These are phyloP conservation scores for Arrhopalites spinosus DNA, from an alignment of 2,888 invertebrate genomes.

Conservation along the genomic window DNA sequence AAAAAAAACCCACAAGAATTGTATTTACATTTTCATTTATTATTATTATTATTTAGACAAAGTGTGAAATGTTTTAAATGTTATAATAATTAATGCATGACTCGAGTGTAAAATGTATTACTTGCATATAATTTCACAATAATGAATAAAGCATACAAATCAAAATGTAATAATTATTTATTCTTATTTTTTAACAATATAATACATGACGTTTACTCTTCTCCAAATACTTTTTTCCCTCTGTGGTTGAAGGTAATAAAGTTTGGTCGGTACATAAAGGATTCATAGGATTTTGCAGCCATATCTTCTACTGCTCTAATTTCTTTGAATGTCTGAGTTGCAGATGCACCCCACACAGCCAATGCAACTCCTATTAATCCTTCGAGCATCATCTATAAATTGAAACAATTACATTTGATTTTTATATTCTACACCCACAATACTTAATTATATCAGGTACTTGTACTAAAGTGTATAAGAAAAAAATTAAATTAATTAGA, in stretches of 20 bases:
- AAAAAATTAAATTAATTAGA: neutral
- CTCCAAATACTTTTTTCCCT: slow-evolving; percentile 53
- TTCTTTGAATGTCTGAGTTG: slow-evolving; percentile 54
- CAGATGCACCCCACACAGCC: slow-evolving; percentile 54
- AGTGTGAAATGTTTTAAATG: neutral
- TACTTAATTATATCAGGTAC: too few species aligned
- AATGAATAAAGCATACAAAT: too few species aligned
- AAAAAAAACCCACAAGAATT: too few species aligned
- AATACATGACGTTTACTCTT: neutral
- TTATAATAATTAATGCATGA: neutral
- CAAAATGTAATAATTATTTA: neutral
- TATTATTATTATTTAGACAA: neutral
- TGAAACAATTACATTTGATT: neutral
- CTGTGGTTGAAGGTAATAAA: slow-evolving; percentile 55
- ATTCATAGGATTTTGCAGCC: slow-evolving; percentile 53
- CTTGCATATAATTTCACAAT: too few species aligned
- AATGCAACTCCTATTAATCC: slow-evolving; percentile 52
- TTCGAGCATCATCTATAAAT: slow-evolving; percentile 52
- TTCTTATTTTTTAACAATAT: neutral
- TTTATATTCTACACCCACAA: too few species aligned
- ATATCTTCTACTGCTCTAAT: slow-evolving; percentile 55
- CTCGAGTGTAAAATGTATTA: neutral
- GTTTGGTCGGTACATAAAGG: slow-evolving; percentile 53
- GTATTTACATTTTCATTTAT: neutral
- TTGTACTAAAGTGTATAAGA: neutral